phyloP scores from a whole-genome alignment of 2,888 invertebrate species.

The Psococerastis gibbosa region DNA sequence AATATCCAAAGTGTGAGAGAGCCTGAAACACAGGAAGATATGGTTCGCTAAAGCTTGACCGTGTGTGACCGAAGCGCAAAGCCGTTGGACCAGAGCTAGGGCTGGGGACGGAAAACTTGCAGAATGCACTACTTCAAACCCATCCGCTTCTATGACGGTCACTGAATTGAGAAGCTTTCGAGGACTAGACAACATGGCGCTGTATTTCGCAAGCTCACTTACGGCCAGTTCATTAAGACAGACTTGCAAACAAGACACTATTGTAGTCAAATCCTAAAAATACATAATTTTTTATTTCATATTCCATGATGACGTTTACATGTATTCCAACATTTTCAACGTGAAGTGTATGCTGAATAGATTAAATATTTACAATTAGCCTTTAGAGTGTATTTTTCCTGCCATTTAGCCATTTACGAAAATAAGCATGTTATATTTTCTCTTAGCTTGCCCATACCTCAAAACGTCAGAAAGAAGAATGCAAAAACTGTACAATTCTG shows the following conservation, averaged over 20 bases:
- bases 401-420: too few relatives aligned
- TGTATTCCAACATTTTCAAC: too few relatives aligned
- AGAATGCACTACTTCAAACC: slow-evolving; percentile 15
- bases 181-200: background rate
- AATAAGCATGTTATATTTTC: too few relatives aligned
- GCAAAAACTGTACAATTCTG: too few relatives aligned
- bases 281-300: slow-evolving; percentile 38
- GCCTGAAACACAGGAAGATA: slow-evolving; percentile 34
- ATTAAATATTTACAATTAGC: too few relatives aligned
- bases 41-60: slow-evolving; percentile 33
- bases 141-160: slow-evolving; percentile 11
- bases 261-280: slow-evolving; percentile 23
- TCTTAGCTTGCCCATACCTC: too few relatives aligned
- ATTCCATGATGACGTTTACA: too few relatives aligned
- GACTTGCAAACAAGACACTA: slow-evolving; percentile 1
- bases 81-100: slow-evolving; percentile 26
- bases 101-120: slow-evolving; percentile 22
- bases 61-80: slow-evolving; percentile 31
- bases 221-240: background rate
- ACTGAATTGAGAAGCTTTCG: background rate
- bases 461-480: too few relatives aligned
- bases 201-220: slow-evolving; percentile 1
- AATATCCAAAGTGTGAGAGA: slow-evolving; percentile 34
- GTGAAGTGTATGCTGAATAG: too few relatives aligned
- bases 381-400: too few relatives aligned